Evolutionary conservation across 2,888 invertebrate species (phyloP), one percentile per base, ranked within the genome.

Genomic region (Diarsia dahlii): DNA sequence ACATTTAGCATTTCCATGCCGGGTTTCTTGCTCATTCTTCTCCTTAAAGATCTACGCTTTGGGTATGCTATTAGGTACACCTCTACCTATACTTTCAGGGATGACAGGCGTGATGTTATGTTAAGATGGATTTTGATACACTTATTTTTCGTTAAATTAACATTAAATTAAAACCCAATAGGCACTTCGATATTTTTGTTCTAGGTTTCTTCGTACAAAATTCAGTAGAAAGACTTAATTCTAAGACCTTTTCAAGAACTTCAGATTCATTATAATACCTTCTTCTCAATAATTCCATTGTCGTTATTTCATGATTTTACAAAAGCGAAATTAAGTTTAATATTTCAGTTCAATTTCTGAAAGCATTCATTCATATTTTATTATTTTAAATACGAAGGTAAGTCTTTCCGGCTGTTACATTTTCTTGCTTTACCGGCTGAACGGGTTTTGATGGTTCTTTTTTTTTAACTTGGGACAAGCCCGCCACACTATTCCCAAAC

Each of bases 321-420:
- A 69, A 78, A 56, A 46, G 56, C n/a, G 54, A 69, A 82, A 52
- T 34, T 65, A n/a, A 82, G 13, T 34, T 63, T 13, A 48, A 54
- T 0, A 62, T 80, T 82, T 60, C 28, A 63, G 34, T 70, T 71
- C n/a, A 48, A n/a, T 75, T 13, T n/a, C 48, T 48, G 2, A 48
- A 68, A 67, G 70, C 23, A 34, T 34, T 8, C 34, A 28, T 28
- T 2, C 12, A 20, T 60, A 18, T 0, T 60, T 18, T 3, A 34
- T 18, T 60, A 60, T 23, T 34, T 60, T 34, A 12, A n/a, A n/a
- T 54, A n/a, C 9, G 54, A 54, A 54, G 54, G 54, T 60, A 20
- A 60, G 18, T 60, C 1, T 34, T 2, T 60, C 10, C 34, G 34
- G 18, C 34, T 34, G 28, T 18, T 28, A 34, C 1, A 1, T 60